phyloP scores from a whole-genome alignment of 2,113 vertebrate genomes.

The Tachuris rubrigastra region DNA sequence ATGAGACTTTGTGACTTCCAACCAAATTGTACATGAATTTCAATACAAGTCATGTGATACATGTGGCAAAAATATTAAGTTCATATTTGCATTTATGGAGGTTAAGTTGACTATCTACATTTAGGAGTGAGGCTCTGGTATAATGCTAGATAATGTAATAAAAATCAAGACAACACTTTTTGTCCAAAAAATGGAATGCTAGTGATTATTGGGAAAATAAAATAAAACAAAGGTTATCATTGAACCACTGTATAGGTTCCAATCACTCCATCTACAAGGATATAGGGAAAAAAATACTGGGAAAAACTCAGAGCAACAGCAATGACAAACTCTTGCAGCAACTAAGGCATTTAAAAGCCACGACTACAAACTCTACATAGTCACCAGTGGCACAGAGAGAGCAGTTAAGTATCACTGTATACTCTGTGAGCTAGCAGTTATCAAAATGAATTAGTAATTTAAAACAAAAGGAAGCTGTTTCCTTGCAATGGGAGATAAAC shows the following conservation, averaged over 20 bases:
- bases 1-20: neutral
- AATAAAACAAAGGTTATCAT: neutral
- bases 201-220: neutral
- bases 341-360: neutral
- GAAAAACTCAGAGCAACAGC: neutral
- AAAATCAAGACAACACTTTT: neutral
- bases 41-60: neutral
- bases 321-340: neutral
- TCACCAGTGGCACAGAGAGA: neutral
- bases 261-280: neutral
- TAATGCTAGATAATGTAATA: too few relatives aligned
- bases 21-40: neutral
- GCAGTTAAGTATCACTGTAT: neutral
- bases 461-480: neutral
- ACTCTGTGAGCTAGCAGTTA: neutral
- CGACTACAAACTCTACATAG: neutral
- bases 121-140: too few relatives aligned
- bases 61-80: too few relatives aligned
- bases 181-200: neutral
- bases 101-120: too few relatives aligned
- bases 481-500: neutral
- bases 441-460: neutral
- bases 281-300: accelerated
- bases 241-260: neutral
- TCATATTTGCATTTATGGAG: too few relatives aligned